These are phyloP conservation scores for Melospiza melodia DNA, from an alignment of 2,113 vertebrate species.

Conservation along the genomic window DNA sequence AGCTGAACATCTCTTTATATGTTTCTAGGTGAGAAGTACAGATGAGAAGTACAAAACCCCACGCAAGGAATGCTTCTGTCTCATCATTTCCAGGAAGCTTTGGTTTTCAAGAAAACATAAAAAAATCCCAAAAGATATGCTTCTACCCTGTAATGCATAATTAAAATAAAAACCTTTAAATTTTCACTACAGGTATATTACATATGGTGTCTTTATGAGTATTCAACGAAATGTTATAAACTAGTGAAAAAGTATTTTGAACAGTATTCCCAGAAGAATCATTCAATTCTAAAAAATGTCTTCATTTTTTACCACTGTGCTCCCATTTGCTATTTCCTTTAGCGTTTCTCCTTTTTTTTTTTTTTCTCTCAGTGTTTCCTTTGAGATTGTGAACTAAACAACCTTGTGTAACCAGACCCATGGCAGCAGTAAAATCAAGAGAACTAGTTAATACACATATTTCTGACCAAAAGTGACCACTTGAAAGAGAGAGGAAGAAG, in stretches of 20 bases:
- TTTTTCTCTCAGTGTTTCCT: not conserved
- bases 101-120: not conserved
- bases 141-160: not conserved
- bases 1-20: not conserved
- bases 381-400: not conserved
- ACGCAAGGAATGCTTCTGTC: not conserved
- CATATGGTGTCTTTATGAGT: not conserved
- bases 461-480: not conserved
- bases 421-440: not conserved
- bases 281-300: not conserved
- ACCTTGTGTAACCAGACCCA: not conserved
- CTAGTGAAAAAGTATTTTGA: not conserved
- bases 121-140: rapidly evolving
- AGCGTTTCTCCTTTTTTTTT: not conserved
- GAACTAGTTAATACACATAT: not conserved
- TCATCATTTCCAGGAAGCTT: not conserved
- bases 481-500: not conserved
- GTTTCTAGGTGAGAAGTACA: not conserved
- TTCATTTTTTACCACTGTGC: not conserved
- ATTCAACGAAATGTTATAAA: not conserved
- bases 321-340: not conserved
- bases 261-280: not conserved
- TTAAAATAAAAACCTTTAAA: not conserved
- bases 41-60: rapidly evolving
- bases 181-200: not conserved